These are phyloP conservation scores for Tetraodon nigroviridis DNA, from an alignment of 2,113 vertebrate genomes.

Conservation along the genomic window DNA sequence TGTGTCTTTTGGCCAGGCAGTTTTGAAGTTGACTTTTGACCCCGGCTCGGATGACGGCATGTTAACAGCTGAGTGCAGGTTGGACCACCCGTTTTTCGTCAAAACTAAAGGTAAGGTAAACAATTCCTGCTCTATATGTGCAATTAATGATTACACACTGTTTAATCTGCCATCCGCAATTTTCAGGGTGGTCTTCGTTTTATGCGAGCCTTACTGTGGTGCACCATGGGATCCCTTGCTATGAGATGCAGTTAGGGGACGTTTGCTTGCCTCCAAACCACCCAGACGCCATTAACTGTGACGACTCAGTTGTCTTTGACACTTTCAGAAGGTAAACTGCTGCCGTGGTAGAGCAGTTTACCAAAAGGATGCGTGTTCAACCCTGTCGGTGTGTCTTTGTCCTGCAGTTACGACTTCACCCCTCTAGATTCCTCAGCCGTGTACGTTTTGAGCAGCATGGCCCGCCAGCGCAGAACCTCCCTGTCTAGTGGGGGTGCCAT, in stretches of 20 bases:
- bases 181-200: conserved; percentile 95
- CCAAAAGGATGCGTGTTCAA: not conserved
- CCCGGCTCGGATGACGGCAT: conserved; percentile 87
- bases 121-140: not conserved
- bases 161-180: conserved; percentile 11
- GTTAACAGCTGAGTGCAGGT: conserved; percentile 90
- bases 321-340: conserved; percentile 93
- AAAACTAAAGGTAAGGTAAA: conserved; percentile 89
- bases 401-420: conserved; percentile 91
- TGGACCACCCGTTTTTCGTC: conserved; percentile 97
- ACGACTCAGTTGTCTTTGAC: conserved; percentile 99
- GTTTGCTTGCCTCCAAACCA: conserved; percentile 97
- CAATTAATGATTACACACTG: not conserved
- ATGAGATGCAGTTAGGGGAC: conserved; percentile 94
- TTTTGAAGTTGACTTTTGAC: conserved; percentile 95
- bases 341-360: not conserved
- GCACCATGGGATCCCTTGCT: conserved; percentile 98
- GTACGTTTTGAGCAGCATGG: conserved; percentile 98
- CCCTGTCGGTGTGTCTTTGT: not conserved
- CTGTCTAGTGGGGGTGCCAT: conserved; percentile 83
- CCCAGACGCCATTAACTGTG: conserved; percentile 97
- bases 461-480: conserved; percentile 92
- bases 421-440: conserved; percentile 97
- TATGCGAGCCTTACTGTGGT: conserved; percentile 98
- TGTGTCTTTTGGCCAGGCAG: conserved; percentile 88